Base-by-base conservation (phyloP, 2,888 invertebrate species). In the Agrilus biguttatus region DNA sequence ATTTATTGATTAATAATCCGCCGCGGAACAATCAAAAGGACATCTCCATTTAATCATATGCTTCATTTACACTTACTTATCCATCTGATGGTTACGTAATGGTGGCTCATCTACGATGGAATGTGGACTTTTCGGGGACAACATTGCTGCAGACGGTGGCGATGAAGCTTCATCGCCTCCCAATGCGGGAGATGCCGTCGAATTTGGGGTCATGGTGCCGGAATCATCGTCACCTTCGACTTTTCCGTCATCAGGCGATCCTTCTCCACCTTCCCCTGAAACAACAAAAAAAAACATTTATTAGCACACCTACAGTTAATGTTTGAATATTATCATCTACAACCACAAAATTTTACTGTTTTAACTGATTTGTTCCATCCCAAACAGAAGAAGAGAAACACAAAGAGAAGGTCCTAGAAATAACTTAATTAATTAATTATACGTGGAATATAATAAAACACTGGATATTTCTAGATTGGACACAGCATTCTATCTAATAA, bases 201-300 rank as follows among this genome's bases (percentile, higher is more conserved):
- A 66, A 39, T 56, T 61, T n/a, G 68, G 66, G 19, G 65, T 63
- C 60, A 65, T 64, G 40, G 67, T 65, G 33, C 64, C 66, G 17
- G 62, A 61, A 44, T 66, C 66, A 40, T 68, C 68, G 50, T 68
- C 69, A 32, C 65, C 68, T 40, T 67, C 67, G 41, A 63, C 47
- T 47, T 66, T 67, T 23, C 63, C 66, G 48, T 67, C 67, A 47
- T 67, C 67, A 23, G 63, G 62, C 19, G 65, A 66, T 50, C 68
- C 68, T 49, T 68, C 70, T 46, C 68, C 70, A 37, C 70, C 72
- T 67, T 77, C 77, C 75, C 76, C 76, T 77, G 64, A 1, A 70
- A 70, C 55, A 57, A 56, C 49, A 58, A 49, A 48, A 47, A n/a
- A 51, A 8, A 33, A 37, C 19, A 19, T 37, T 19, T 4, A 37